Evolutionary conservation across 2,888 invertebrate species (phyloP), one percentile per base, ranked within the genome.

Genomic region (Philonicus albiceps): DNA sequence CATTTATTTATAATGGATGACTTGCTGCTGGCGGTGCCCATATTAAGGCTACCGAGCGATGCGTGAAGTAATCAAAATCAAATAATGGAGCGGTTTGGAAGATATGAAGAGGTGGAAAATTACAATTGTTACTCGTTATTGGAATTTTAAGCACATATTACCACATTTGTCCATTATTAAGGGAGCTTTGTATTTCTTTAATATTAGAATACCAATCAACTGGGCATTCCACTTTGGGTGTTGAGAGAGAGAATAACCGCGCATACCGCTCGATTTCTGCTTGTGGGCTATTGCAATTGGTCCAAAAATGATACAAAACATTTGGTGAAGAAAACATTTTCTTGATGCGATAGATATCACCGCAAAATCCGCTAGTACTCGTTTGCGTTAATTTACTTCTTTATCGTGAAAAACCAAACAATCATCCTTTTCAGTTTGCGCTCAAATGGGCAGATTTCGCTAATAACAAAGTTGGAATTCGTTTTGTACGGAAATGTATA

Each of bases 1-100:
- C 86, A 87, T 87, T 87, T 86, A 87, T 87, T 87, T 87, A 87
- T 87, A 87, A 87, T 87, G 87, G 86, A 87, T 87, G 87, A 87
- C 87, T 87, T 87, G 87, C 87, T 87, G 87, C 86, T 87, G 86
- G 75, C 85, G 64, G 75, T 87, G 83, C 40, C 86, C 87, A 87
- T 86, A 85, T 86, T 81, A 85, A 86, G 76, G 85, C 86, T 76
- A 86, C 55, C 87, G 86, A 88, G 72, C 84, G 87, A 87, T 88
- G 86, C 84, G 87, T 83, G 86, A 87, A 87, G 87, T 88, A 88
- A 88, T 88, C 87, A 88, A 87, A 87, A 84, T 87, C 86, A 87
- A 88, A 88, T 88, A 87, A 87, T 87, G 84, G 85, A 86, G 86
- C 86, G 87, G 83, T 86, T 72, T 83, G 76, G 53, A 53, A 80